phyloP scores from a whole-genome alignment of 2,113 vertebrate genomes.

The Actinemys pallida region DNA sequence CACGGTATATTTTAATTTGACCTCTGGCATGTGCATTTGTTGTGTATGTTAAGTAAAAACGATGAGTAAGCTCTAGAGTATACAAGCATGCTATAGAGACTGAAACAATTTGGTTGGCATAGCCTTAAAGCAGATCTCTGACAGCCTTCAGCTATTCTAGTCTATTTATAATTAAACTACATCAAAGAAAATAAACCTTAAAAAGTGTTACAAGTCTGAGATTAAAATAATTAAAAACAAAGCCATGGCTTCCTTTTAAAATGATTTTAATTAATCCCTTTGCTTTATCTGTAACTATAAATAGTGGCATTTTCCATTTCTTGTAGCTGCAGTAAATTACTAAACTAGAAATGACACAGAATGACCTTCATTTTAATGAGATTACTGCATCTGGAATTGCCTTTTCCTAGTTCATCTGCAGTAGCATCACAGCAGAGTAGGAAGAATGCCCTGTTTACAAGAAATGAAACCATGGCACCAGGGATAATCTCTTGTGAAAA shows the following conservation, averaged over 20 bases:
- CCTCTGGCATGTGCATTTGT: neutral
- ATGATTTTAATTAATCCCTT: conserved; percentile 3
- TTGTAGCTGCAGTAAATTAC: neutral
- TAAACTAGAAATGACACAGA: neutral
- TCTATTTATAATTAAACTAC: conserved; percentile 5
- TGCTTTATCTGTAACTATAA: neutral
- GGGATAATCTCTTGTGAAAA: neutral
- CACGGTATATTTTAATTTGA: neutral
- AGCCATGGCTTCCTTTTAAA: conserved; percentile 1
- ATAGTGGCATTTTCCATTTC: neutral
- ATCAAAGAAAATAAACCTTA: conserved; percentile 21
- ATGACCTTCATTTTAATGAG: neutral
- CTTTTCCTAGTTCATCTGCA: neutral
- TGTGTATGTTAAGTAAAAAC: conserved; percentile 7
- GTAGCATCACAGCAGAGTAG: neutral
- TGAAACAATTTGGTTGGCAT: neutral
- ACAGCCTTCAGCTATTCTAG: neutral
- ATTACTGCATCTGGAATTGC: neutral
- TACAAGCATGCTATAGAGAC: neutral
- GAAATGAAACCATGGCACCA: neutral
- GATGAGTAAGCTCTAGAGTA: neutral
- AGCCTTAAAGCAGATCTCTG: conserved; percentile 22
- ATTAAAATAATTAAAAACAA: neutral
- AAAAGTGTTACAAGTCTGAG: neutral
- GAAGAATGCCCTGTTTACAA: neutral